phyloP scores from a whole-genome alignment of 2,113 vertebrate genomes.

The Sphaerodactylus townsendi region DNA sequence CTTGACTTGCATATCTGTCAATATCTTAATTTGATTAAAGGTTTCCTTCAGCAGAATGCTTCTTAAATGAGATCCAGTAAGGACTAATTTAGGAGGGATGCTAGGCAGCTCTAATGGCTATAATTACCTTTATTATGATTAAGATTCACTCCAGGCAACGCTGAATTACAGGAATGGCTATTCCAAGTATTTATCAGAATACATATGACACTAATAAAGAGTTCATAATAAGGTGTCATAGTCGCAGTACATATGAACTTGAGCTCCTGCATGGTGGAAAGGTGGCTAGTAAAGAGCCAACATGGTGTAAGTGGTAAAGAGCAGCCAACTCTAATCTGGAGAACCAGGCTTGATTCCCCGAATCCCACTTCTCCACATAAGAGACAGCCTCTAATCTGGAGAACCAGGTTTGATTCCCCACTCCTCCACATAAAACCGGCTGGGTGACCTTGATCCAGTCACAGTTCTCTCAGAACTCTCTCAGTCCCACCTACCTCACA shows the following conservation, averaged over 20 bases:
- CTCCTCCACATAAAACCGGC: too few relatives aligned
- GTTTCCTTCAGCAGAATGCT: not conserved
- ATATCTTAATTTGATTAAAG: constrained; percentile 24
- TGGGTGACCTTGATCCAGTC: too few relatives aligned
- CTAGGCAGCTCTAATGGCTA: constrained; percentile 6
- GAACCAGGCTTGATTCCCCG: too few relatives aligned
- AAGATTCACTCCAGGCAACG: constrained; percentile 29
- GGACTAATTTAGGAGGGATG: not conserved
- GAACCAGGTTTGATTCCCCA: too few relatives aligned
- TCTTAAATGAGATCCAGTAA: not conserved
- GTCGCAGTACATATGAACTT: not conserved
- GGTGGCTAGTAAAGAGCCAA: too few relatives aligned
- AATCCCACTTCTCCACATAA: too few relatives aligned
- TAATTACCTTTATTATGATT: constrained; percentile 21
- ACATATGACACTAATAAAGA: constrained; percentile 3
- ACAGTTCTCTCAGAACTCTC: too few relatives aligned
- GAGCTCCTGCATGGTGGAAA: not conserved
- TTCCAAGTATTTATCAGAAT: constrained; percentile 2
- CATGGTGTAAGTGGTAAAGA: too few relatives aligned
- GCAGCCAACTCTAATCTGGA: too few relatives aligned
- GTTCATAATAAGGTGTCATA: not conserved
- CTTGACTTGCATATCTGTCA: constrained; percentile 15
- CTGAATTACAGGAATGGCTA: constrained; percentile 2
- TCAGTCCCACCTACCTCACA: too few relatives aligned
- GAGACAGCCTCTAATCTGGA: too few relatives aligned